Base-by-base conservation (phyloP, 2,797 vertebrate genomes). In the Calcarius lapponicus region DNA sequence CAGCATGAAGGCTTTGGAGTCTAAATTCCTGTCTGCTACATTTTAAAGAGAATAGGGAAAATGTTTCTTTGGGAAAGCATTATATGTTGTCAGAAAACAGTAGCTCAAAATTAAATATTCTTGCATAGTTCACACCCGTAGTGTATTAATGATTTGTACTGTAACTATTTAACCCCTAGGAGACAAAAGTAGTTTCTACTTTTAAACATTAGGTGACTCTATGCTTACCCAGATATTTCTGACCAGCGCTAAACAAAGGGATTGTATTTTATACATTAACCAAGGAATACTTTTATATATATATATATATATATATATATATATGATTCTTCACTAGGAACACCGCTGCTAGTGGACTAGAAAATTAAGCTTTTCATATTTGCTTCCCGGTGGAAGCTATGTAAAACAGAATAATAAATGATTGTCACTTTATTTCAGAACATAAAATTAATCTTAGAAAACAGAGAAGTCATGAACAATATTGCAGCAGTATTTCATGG, bases 391-490 rank as follows among this genome's bases (percentile, higher is more conserved):
- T 96, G 96, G 92, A 94, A 95, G 91, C 86, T 96, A 96, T 95
- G 96, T 97, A 97, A 98, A 98, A 97, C 84, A 96, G 96, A 98
- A 97, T 97, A 97, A 98, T 97, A 97, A 97, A 98, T 97, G 97
- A 98, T 96, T 97, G 95, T 95, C 97, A 96, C 86, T 96, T 97
- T 96, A 92, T 96, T 97, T 97, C 96, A 93, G 97, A 97, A 96
- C 96, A 95, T 83, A 95, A 95, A 97, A 98, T 98, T 98, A 98
- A 97, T 98, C 97, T 97, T 83, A 90, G 96, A 93, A 97, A 97
- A 97, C 97, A 97, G 96, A 95, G 92, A 96, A 97, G 95, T 97
- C 95, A 75, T 81, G 88, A 96, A 96, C 95, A 96, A 96, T 95
- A 93, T 86, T 97, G 93, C 93, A 96, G 93, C 94, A 94, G 93